Evolutionary conservation across 2,797 vertebrate species (phyloP), one percentile per base, ranked within the genome.

Genomic region (Triplophysa bombifrons): DNA sequence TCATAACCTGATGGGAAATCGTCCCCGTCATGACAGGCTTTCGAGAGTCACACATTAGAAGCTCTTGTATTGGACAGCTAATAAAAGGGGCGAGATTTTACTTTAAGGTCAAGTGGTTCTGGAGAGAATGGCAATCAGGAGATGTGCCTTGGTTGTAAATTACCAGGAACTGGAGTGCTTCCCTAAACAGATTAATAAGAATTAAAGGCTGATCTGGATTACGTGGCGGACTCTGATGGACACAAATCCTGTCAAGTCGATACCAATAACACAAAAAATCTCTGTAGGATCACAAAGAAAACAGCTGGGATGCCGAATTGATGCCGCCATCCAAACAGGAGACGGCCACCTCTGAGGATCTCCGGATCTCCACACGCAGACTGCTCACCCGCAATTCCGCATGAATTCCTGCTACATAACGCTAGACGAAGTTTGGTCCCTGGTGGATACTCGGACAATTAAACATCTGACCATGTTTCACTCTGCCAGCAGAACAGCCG

Each of bases 131-230:
- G 76, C 72, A 82, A 82, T 60, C 55, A 68, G 80, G 78, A 80
- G 79, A 80, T 74, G 50, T 60, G 58, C 17, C 30, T 70, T 56
- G 76, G 67, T 70, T 78, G 80, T 75, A 46, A 76, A 71, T 82
- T 78, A 83, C 82, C 82, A 80, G 55, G 73, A 46, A 16, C 73
- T 74, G n/a, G 25, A 82, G 76, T 80, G 80, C 56, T 19, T 79
- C 83, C 70, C 72, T 10, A 66, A 72, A 81, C 71, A 83, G 81
- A 86, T 89, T 88, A 87, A 90, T 88, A 88, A 83, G 84, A 85
- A 88, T 89, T 84, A 89, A 84, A 86, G 56, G 72, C 86, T 83
- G 71, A 82, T 86, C 67, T 87, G 81, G 85, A 76, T 90, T 87
- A 86, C 89, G 84, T 69, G 22, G 72, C 72, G 14, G 51, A 80